Conservation (phyloP, 2,797 vertebrate genomes). For the Rhabdophis nuchalis region DNA sequence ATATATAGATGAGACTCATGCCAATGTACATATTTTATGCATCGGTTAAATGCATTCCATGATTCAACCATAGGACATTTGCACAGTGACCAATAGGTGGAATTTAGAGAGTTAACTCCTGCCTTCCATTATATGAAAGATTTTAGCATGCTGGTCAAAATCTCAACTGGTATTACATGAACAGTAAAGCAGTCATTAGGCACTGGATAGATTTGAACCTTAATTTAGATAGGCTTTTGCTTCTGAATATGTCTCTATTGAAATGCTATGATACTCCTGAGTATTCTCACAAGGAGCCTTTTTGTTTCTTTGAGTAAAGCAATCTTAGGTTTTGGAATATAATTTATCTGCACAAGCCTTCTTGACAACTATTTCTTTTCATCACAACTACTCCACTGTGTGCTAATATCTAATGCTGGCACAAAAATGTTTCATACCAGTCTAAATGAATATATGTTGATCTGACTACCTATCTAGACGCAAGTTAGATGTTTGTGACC, state of each 20-base stretch:
- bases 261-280: not conserved
- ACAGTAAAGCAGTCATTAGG: not conserved
- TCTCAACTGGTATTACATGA: not conserved
- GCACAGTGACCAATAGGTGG: not conserved
- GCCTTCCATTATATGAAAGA: not conserved
- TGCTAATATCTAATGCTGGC: not conserved
- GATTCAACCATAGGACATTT: not conserved
- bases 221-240: constrained; percentile 16
- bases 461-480: not conserved
- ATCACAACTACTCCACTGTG: not conserved
- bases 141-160: not conserved
- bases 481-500: not conserved
- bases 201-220: not conserved
- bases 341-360: not conserved
- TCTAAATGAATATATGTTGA: not conserved
- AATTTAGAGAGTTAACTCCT: not conserved
- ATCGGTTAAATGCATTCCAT: not conserved
- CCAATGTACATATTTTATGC: not conserved
- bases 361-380: not conserved
- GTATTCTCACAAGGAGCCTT: not conserved
- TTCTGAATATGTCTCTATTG: not conserved
- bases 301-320: not conserved
- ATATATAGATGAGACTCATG: not conserved
- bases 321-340: not conserved
- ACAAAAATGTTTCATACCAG: not conserved